Base-by-base conservation (phyloP, 2,888 invertebrate species). In the Altica lythri region DNA sequence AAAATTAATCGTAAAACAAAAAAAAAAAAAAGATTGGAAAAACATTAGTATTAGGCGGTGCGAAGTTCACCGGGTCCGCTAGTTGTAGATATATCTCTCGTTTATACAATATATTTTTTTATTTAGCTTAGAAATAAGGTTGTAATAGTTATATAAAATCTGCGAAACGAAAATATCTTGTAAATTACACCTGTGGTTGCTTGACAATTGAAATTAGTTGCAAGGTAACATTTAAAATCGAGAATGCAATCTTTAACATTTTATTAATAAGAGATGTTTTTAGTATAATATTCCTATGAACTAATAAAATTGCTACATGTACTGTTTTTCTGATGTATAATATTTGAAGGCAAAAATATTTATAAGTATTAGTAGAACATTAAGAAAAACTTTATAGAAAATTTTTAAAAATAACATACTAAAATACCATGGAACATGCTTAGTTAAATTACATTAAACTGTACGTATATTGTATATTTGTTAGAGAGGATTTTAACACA, bases 251-350 rank as follows among this genome's bases (percentile, higher is more conserved):
- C 57, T 65, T 67, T 66, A 69, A 68, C 67, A 65, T 68, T 69
- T 71, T 71, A 69, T 71, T 69, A 65, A 68, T 67, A 68, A 69
- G 67, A 69, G 67, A 67, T 59, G 64, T 68, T 70, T 53, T 65
- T 65, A 66, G 64, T 67, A 66, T 62, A 64, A 68, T 64, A 65
- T 65, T 61, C 64, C 65, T 69, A 68, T 66, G 63, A 67, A 67
- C 69, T 69, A 71, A 65, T 61, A 38, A n/a, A 57, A 67, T 67
- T 67, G 66, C 69, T 69, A 67, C 63, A 65, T 64, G 40, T 29
- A 64, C 65, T 60, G 54, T 55, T 59, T 52, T 62, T 60, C 55
- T 10, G 10, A 30, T 63, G 53, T 66, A 57, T 62, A 68, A n/a
- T n/a, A 68, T 66, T 68, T 66, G 65, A 68, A 70, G 69, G 70